Conservation (phyloP, 2,888 invertebrate species). For the Lasioglossum villosulum region DNA sequence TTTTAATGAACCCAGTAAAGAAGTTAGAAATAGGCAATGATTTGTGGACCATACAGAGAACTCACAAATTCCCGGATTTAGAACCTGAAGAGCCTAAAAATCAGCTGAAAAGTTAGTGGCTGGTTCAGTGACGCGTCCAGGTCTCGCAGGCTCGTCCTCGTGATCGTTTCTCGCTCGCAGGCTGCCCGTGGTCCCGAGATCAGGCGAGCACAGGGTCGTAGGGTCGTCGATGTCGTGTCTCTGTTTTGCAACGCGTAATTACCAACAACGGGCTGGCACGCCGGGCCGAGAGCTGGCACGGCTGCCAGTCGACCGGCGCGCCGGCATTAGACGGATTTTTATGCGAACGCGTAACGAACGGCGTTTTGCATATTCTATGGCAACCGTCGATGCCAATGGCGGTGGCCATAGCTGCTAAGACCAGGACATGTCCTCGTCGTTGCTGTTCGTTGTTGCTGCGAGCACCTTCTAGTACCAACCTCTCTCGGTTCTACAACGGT, state of each 20-base stretch:
- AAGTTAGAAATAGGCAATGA: too few species aligned
- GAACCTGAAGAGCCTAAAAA: not conserved
- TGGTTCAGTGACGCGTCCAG: not conserved
- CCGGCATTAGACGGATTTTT: constrained; percentile 73
- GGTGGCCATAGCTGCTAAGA: not conserved
- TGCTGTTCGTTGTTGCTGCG: not conserved
- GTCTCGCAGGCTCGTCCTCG: constrained; percentile 40
- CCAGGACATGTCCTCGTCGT: constrained; percentile 8
- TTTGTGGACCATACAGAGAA: too few species aligned
- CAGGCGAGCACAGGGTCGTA: constrained; percentile 67
- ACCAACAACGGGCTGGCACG: constrained; percentile 71
- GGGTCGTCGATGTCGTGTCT: constrained; percentile 78
- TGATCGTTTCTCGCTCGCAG: constrained; percentile 37
- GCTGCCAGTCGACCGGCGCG: constrained; percentile 56
- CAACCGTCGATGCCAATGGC: constrained; percentile 43
- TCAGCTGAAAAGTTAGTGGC: not conserved
- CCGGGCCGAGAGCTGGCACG: constrained; percentile 56
- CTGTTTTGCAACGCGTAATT: constrained; percentile 80
- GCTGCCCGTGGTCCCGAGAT: constrained; percentile 21
- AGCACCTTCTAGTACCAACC: not conserved
- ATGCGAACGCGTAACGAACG: constrained; percentile 75
- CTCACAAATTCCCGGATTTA: too few species aligned
- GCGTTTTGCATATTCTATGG: constrained; percentile 74
- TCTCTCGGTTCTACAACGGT: not conserved
- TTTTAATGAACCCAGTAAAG: too few species aligned